These are phyloP conservation scores for Poecilus cupreus DNA, from an alignment of 2,888 invertebrate genomes.

Conservation along the genomic window DNA sequence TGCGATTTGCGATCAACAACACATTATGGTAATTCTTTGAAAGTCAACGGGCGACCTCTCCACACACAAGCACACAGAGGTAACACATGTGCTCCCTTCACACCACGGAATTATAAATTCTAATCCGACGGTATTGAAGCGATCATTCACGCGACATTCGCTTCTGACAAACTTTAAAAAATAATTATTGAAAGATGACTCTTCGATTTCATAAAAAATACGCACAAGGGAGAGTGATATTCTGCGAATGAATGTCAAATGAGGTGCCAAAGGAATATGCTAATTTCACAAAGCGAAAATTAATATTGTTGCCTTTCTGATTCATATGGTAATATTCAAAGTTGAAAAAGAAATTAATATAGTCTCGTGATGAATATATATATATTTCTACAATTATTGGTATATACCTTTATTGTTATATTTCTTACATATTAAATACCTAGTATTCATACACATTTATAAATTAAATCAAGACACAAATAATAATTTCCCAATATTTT, in stretches of 20 bases:
- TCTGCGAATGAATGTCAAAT: background rate
- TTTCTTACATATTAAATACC: too few relatives aligned
- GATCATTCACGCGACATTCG: conserved; percentile 59
- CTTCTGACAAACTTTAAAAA: conserved; percentile 61
- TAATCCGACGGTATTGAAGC: conserved; percentile 54
- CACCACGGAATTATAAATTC: conserved; percentile 51
- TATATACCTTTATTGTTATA: too few relatives aligned
- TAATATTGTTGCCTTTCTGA: too few relatives aligned
- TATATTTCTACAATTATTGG: too few relatives aligned
- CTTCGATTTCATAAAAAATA: conserved; percentile 58
- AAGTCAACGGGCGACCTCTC: conserved; percentile 43
- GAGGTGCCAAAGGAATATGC: background rate
- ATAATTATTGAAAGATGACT: conserved; percentile 63
- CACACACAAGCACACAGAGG: conserved; percentile 12
- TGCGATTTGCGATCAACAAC: conserved; percentile 44
- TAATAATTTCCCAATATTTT: too few relatives aligned
- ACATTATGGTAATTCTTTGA: conserved; percentile 46
- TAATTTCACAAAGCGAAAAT: background rate
- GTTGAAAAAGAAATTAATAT: too few relatives aligned
- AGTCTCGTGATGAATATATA: too few relatives aligned
- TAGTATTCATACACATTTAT: too few relatives aligned
- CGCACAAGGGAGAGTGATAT: background rate
- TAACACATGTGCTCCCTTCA: conserved; percentile 35
- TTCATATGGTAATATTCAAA: too few relatives aligned
- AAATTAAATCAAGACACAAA: too few relatives aligned